A percentile compares a stretch with the other conserved stretches of the same genome.
Evolutionary conservation across 2,888 invertebrate genomes (phyloP).

Genomic region (Megalurothrips usitatus): DNA sequence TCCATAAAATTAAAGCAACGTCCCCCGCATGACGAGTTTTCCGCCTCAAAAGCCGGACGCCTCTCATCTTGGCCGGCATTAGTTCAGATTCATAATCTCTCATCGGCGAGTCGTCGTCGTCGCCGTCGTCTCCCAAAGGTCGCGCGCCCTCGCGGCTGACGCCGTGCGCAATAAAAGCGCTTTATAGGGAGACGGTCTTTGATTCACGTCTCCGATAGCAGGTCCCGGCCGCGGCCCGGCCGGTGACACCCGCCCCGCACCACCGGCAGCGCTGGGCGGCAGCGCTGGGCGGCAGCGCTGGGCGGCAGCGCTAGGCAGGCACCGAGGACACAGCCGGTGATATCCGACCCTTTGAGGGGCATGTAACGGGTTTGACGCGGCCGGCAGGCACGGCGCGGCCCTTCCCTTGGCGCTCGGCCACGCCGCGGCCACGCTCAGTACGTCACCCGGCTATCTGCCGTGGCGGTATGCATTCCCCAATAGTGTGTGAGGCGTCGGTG

Average conservation of each 20-base stretch:
- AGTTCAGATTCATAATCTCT: no score
- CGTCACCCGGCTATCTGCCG: not conserved
- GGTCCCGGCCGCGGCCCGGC: not conserved
- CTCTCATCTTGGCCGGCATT: no score
- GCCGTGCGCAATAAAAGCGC: no score
- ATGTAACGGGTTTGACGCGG: conserved; percentile 6
- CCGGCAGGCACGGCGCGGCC: not conserved
- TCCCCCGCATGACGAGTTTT: no score
- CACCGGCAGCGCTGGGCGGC: not conserved
- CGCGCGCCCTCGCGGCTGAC: no score
- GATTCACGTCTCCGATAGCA: not conserved
- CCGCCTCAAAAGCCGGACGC: no score
- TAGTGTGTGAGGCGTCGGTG: not conserved
- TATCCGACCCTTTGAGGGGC: not conserved
- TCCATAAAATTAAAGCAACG: no score
- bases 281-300: not conserved
- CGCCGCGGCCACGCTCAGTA: not conserved
- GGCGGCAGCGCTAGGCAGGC: not conserved
- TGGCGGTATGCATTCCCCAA: not conserved
- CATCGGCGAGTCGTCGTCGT: no score
- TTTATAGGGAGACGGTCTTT: not conserved
- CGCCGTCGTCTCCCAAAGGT: no score
- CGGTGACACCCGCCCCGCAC: not conserved
- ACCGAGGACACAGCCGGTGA: not conserved
- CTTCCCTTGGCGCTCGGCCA: not conserved